Conservation (phyloP, 2,888 invertebrate genomes). For the Rhamphomyia laevipes region DNA sequence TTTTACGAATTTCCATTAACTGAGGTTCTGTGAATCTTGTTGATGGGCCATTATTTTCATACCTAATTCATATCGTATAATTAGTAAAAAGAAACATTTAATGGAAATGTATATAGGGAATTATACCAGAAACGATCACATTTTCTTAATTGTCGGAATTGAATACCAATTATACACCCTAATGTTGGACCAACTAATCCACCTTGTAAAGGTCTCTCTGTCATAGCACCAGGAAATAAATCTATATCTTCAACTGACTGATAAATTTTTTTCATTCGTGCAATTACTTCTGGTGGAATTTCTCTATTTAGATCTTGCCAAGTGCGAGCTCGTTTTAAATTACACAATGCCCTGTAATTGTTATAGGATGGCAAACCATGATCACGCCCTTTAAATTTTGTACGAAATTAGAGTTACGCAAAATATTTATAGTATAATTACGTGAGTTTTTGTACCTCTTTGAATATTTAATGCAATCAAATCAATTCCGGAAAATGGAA, state of each 20-base stretch:
- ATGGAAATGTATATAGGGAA: not conserved
- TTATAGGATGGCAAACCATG: constrained; percentile 84
- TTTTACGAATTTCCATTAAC: constrained; percentile 75
- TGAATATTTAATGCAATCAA: constrained; percentile 85
- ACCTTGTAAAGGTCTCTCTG: constrained; percentile 76
- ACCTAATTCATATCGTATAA: constrained; percentile 40
- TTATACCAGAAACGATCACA: constrained; percentile 86
- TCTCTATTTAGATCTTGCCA: constrained; percentile 83
- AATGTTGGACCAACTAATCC: constrained; percentile 91
- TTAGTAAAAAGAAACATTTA: not conserved
- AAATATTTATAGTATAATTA: not conserved
- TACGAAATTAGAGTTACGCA: constrained; percentile 4
- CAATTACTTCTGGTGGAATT: constrained; percentile 73
- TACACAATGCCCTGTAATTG: constrained; percentile 81
- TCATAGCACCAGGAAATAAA: constrained; percentile 90
- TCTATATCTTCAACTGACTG: constrained; percentile 91
- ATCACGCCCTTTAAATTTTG: constrained; percentile 49
- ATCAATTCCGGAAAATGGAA: constrained; percentile 87
- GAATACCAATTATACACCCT: constrained; percentile 87
- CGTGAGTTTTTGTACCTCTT: constrained; percentile 40
- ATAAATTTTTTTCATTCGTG: constrained; percentile 66
- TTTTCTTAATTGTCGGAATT: constrained; percentile 78
- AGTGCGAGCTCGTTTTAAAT: constrained; percentile 67
- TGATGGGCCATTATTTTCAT: constrained; percentile 72
- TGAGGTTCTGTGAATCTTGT: constrained; percentile 76